A percentile compares a stretch with the other conserved stretches of the same genome.
phyloP scores from a whole-genome alignment of 1,140 invertebrate species.

The Bombus huntii region DNA sequence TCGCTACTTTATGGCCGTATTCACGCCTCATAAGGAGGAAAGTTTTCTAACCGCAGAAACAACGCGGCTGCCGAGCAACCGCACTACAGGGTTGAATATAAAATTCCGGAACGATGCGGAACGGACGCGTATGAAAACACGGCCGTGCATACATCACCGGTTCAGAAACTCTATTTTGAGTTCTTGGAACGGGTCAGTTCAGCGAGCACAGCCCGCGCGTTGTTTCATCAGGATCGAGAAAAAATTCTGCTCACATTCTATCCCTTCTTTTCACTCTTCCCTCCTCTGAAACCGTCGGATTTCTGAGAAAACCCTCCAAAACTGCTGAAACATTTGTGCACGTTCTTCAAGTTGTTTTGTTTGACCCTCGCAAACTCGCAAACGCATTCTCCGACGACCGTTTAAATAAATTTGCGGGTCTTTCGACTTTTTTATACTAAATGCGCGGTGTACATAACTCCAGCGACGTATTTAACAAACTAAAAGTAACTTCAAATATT shows the following conservation, averaged over 20 bases:
- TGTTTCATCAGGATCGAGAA: background rate
- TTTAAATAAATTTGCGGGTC: background rate
- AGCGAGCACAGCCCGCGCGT: background rate
- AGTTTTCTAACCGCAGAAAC: slow-evolving; percentile 11
- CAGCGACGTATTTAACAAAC: background rate
- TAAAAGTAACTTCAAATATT: too few species aligned
- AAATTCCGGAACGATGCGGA: slow-evolving; percentile 18
- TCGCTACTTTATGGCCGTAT: slow-evolving; percentile 17
- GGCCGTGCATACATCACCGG: background rate
- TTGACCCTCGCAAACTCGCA: too few species aligned
- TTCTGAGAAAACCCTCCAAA: background rate
- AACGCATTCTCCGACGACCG: too few species aligned
- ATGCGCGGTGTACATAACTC: background rate
- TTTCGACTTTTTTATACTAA: background rate
- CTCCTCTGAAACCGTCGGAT: background rate
- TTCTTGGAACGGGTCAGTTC: slow-evolving; percentile 2
- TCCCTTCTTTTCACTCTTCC: background rate
- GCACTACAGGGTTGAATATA: slow-evolving; percentile 10
- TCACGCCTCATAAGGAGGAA: slow-evolving; percentile 29
- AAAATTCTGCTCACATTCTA: background rate
- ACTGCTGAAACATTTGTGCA: background rate
- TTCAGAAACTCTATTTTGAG: slow-evolving; percentile 16
- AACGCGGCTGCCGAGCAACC: background rate
- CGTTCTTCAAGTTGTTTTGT: background rate
- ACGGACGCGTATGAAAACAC: slow-evolving; percentile 15